Base-by-base conservation (phyloP, 2,797 vertebrate genomes). In the Acrossocheilus wenchowensis region DNA sequence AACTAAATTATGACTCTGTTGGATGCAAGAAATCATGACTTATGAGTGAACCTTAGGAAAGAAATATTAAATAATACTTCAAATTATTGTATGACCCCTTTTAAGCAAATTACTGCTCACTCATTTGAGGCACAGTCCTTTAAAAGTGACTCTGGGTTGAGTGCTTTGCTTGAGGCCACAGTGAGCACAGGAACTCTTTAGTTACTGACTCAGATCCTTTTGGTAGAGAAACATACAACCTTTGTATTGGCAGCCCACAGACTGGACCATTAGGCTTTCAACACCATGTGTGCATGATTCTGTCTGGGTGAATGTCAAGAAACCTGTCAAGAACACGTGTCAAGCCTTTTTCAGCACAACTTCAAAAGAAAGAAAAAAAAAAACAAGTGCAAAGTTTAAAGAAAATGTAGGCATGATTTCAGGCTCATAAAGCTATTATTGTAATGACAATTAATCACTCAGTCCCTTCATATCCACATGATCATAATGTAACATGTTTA, bases 81-180 rank as follows among this genome's bases (percentile, higher is more conserved):
- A 69, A 50, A 26, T 17, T 15, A 66, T 21, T 19, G 62, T 12
- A 72, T 43, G 50, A 82, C 64, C 68, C 34, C 36, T 57, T 72
- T 72, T 73, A 34, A 39, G 19, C 39, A 66, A 84, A 77, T 50
- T 41, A 77, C 72, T 52, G 30, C 21, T 39, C 14, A 52, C 30
- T 50, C 43, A n/a, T 77, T 66, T 66, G 14, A 11, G 5, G 15
- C 43, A 19, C 21, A 77, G 14, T 66, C 14, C 57, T 83, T 60
- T 34, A 66, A 50, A 15, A 66, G 57, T 39, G 30, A 66, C 30
- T 84, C 71, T 34, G 41, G 54, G 26, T 48, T 83, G 52, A 83
- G 54, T 62, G 52, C 69, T 60, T 73, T 74, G 34, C 48, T 72
- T 26, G 69, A 82, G 41, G 71, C 52, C 60, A 64, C 54, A 75